Conservation (phyloP, 2,888 invertebrate species). For the Eulithis testata region DNA sequence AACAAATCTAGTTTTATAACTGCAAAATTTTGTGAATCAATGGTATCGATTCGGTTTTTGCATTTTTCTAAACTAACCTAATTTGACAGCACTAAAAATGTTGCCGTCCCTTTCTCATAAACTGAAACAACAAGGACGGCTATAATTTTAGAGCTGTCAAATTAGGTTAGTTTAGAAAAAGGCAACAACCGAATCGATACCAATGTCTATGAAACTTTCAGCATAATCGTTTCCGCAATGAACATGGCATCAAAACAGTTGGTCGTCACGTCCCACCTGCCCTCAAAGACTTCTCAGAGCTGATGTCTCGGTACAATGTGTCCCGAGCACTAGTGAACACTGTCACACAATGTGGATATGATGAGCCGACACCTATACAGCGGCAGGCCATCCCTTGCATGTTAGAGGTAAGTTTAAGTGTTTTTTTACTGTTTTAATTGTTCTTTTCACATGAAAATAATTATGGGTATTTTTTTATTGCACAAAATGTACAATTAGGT, state of each 20-base stretch:
- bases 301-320: slow-evolving; percentile 84
- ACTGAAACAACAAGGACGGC: too few species aligned
- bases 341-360: slow-evolving; percentile 88
- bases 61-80: too few species aligned
- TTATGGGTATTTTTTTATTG: too few species aligned
- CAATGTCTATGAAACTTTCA: slow-evolving; percentile 55
- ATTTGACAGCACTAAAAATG: too few species aligned
- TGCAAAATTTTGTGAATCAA: too few species aligned
- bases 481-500: too few species aligned
- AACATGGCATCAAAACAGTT: slow-evolving; percentile 90
- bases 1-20: too few species aligned
- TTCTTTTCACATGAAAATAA: not conserved
- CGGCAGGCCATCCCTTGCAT: slow-evolving; percentile 96
- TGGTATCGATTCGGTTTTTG: too few species aligned
- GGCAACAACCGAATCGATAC: too few species aligned
- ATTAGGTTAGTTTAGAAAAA: too few species aligned
- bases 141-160: too few species aligned
- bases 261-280: slow-evolving; percentile 93
- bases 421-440: not conserved
- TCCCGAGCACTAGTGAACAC: slow-evolving; percentile 87
- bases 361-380: slow-evolving; percentile 94
- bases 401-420: slow-evolving; percentile 84
- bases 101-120: too few species aligned
- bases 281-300: slow-evolving; percentile 87
- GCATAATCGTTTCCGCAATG: slow-evolving; percentile 90